A percentile compares a stretch with the other conserved stretches of the same genome.
Conservation (phyloP, 1,140 invertebrate genomes). For the Caenorhabditis briggsae region DNA sequence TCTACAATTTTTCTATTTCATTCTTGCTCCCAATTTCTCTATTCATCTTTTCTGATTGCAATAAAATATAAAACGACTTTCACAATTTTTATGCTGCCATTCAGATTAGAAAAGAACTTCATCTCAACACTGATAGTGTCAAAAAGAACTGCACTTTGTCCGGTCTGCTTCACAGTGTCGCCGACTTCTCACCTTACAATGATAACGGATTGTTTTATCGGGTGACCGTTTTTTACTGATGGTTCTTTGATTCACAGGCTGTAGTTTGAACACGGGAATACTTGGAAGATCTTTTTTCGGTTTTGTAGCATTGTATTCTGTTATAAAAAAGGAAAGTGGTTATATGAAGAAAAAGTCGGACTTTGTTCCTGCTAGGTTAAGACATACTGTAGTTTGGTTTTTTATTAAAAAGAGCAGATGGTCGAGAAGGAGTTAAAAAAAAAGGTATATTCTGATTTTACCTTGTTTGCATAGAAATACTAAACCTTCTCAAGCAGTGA, state of each 20-base stretch:
- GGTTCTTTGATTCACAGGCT: constrained; percentile 4
- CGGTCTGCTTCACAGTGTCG: constrained; percentile 25
- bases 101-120: neutral
- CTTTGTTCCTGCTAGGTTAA: no score
- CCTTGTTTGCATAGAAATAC: no score
- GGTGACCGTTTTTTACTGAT: constrained; percentile 9
- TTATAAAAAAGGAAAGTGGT: neutral
- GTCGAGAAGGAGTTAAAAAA: no score
- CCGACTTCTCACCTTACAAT: neutral
- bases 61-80: no score
- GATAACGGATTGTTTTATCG: neutral
- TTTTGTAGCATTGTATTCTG: neutral
- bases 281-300: neutral
- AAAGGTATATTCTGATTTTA: no score
- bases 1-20: constrained; percentile 9
- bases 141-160: constrained; percentile 17
- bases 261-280: constrained; percentile 12
- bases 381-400: no score
- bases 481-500: no score
- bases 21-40: neutral
- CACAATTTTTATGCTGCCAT: neutral
- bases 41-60: neutral
- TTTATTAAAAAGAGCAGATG: no score
- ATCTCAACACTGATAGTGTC: neutral
- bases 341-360: no score